Evolutionary conservation across 2,113 vertebrate species (phyloP).

Genomic region (Dolichotis patagonum): DNA sequence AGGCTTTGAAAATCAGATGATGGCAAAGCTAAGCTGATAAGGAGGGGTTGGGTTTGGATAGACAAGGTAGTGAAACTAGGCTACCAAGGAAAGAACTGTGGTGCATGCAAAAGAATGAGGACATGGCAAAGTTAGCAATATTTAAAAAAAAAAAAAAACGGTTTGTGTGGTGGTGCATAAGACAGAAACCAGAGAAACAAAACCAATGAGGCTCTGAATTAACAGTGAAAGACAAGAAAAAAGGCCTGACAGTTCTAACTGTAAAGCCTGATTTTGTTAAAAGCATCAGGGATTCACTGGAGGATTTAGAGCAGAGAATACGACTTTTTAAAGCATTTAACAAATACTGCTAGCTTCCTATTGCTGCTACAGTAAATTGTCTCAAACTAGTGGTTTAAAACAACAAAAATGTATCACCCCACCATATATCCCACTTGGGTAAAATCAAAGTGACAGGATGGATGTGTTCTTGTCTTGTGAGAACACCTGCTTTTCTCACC

Average conservation of each 20-base stretch:
- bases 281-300: not conserved
- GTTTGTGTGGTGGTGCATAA: not conserved
- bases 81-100: not conserved
- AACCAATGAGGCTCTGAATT: not conserved
- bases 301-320: not conserved
- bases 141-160: not conserved
- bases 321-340: not conserved
- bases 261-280: not conserved
- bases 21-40: not conserved
- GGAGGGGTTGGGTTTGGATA: not conserved
- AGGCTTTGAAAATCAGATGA: not conserved
- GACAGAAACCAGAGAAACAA: not conserved
- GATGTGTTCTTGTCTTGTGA: not conserved
- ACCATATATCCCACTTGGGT: not conserved
- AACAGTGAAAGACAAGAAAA: constrained; percentile 14
- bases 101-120: not conserved
- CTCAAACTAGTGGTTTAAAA: not conserved
- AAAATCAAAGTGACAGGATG: not conserved
- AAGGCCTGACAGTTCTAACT: not conserved
- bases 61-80: not conserved
- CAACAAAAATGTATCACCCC: not conserved
- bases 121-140: not conserved
- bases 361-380: not conserved
- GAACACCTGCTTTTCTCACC: not conserved
- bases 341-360: not conserved